phyloP scores from a whole-genome alignment of 2,113 vertebrate species.

The Zosterops hypoxanthus region DNA sequence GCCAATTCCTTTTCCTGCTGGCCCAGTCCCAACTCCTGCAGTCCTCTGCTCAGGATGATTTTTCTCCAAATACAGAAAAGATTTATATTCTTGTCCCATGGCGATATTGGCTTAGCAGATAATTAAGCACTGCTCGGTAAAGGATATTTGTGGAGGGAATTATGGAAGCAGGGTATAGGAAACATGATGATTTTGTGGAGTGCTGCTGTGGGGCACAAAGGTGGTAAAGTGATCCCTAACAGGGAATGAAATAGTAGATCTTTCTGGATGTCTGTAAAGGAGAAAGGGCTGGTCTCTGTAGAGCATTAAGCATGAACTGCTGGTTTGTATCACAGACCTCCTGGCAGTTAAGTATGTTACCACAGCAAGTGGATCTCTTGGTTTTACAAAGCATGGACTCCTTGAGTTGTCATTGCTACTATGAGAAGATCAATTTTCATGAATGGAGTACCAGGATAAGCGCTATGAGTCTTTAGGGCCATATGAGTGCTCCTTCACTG shows the following conservation, averaged over 20 bases:
- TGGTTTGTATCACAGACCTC: neutral
- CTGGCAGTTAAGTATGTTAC: neutral
- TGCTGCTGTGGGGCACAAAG: neutral
- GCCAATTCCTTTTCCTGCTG: neutral
- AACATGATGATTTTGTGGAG: neutral
- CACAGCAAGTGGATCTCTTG: neutral
- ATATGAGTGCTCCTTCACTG: slow-evolving; percentile 36
- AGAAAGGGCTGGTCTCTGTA: neutral
- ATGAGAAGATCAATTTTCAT: slow-evolving; percentile 2
- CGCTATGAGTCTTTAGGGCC: slow-evolving; percentile 7
- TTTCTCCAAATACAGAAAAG: neutral
- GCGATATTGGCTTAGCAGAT: neutral
- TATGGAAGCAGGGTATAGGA: neutral
- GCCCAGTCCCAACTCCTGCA: neutral
- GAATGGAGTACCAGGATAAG: slow-evolving; percentile 25
- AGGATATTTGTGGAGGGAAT: neutral
- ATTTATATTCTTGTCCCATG: neutral
- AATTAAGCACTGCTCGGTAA: neutral
- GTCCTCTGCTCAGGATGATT: neutral
- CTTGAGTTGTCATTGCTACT: slow-evolving; percentile 20
- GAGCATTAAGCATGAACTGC: neutral
- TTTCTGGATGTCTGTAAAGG: neutral
- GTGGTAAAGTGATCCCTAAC: neutral
- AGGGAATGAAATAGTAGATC: neutral
- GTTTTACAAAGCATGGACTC: neutral